Evolutionary conservation across 2,888 invertebrate species (phyloP), one percentile per base, ranked within the genome.

Genomic region (Trimorus sp.): DNA sequence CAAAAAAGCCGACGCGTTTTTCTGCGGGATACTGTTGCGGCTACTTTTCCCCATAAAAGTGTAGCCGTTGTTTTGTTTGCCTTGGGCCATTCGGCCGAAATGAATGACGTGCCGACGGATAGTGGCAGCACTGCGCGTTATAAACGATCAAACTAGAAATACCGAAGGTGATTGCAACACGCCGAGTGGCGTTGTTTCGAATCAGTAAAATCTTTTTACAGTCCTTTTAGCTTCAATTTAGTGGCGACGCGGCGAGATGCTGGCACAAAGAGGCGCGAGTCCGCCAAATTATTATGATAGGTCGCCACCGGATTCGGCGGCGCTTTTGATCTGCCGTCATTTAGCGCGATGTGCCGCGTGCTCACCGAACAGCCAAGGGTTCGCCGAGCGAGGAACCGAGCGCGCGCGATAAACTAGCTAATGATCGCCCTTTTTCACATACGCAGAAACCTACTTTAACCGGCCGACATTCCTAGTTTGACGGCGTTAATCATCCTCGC

Each of bases 251-350:
- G 71, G 75, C 66, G 65, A 70, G 68, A 78, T 76, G 89, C 90
- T 90, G 91, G 89, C 90, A 90, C 91, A 91, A 91, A 91, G 91
- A 90, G 90, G 90, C 90, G 90, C 90, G 90, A 91, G 91, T 89
- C 89, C 87, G 89, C 90, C 89, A 91, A 91, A 91, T 91, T 91
- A 91, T 91, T 91, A 91, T 91, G 91, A 91, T 91, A 91, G 91
- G 90, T 91, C 89, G 90, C 91, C 90, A 91, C 90, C 89, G 91
- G 88, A 91, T 91, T 90, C 87, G 90, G 89, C 91, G 91, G 91
- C 88, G 79, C 86, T 89, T 91, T 91, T 91, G 90, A 91, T 91
- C 90, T 89, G 84, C 86, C 87, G 89, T 89, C 91, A 89, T 91
- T 91, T 91, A 91, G 90, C 90, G 90, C 91, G 90, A 90, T 91